A percentile compares a stretch with the other conserved stretches of the same genome.
Conservation (phyloP, 2,113 vertebrate species). For the Dicentrarchus labrax region DNA sequence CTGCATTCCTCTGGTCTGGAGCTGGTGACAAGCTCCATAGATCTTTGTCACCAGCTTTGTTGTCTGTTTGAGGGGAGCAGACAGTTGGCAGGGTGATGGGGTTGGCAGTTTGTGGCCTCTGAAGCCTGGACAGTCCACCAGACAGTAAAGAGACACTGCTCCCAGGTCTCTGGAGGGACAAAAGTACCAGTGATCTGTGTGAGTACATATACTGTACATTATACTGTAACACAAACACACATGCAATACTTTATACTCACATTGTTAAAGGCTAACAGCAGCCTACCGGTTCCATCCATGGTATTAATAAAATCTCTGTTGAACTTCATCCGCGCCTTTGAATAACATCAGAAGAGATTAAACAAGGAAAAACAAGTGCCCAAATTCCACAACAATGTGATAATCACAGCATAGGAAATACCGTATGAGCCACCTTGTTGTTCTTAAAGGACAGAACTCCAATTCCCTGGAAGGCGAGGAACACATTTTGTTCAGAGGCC, state of each 20-base stretch:
- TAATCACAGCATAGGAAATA: not conserved
- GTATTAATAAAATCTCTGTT: slow-evolving; percentile 83
- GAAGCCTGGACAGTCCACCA: slow-evolving; percentile 56
- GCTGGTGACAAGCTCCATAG: slow-evolving; percentile 20
- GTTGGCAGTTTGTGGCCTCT: slow-evolving; percentile 32
- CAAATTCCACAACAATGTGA: not conserved
- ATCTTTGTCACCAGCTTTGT: slow-evolving; percentile 42
- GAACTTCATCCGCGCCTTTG: slow-evolving; percentile 85
- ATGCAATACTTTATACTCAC: slow-evolving; percentile 68
- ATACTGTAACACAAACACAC: not conserved
- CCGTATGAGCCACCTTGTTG: slow-evolving; percentile 72
- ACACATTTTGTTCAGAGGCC: slow-evolving; percentile 72
- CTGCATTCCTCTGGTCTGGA: slow-evolving; percentile 47
- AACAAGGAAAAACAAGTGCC: not conserved
- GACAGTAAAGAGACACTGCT: slow-evolving; percentile 80
- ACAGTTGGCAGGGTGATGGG: slow-evolving; percentile 49
- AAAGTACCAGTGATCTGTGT: not conserved
- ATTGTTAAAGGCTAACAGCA: slow-evolving; percentile 78
- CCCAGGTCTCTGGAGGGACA: slow-evolving; percentile 82
- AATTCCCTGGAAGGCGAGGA: slow-evolving; percentile 83
- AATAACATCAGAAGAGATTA: slow-evolving; percentile 10
- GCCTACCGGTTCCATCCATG: slow-evolving; percentile 79
- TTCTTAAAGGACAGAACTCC: slow-evolving; percentile 84
- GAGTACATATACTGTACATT: not conserved
- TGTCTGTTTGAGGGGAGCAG: slow-evolving; percentile 33